phyloP scores from a whole-genome alignment of 2,888 invertebrate genomes.

The Barypeithes pellucidus region DNA sequence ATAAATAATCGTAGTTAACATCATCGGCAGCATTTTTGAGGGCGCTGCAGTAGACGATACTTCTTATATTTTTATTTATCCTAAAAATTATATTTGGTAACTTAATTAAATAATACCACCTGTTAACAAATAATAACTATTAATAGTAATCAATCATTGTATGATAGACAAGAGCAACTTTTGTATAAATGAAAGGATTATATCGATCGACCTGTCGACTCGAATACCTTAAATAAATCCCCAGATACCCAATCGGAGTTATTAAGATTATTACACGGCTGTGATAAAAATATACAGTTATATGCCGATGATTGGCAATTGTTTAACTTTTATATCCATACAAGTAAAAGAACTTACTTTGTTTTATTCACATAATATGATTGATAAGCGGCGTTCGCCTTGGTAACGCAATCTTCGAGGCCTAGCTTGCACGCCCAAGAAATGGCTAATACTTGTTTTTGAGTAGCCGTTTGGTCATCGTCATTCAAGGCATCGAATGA shows the following conservation, averaged over 20 bases:
- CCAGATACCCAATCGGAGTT: too few species aligned
- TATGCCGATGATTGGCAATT: too few species aligned
- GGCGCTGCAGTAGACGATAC: conserved; percentile 84
- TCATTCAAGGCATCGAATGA: conserved; percentile 25
- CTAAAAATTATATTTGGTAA: conserved; percentile 62
- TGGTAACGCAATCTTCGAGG: conserved; percentile 73
- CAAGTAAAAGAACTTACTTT: conserved; percentile 14
- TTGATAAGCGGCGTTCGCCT: conserved; percentile 63
- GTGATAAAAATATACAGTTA: too few species aligned
- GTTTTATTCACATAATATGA: conserved; percentile 27
- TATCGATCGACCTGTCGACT: not conserved
- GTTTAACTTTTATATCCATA: too few species aligned
- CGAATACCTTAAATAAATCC: not conserved
- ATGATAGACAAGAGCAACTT: too few species aligned
- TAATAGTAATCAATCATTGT: too few species aligned
- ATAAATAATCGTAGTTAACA: conserved; percentile 78
- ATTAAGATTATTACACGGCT: too few species aligned
- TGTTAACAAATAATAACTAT: not conserved
- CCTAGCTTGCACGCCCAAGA: conserved; percentile 78
- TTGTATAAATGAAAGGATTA: too few species aligned
- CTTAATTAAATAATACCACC: conserved; percentile 8
- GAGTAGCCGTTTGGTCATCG: conserved; percentile 71
- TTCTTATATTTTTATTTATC: conserved; percentile 78
- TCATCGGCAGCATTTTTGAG: conserved; percentile 75
- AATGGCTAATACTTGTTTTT: conserved; percentile 75